A percentile compares a stretch with the other conserved stretches of the same genome.
phyloP scores from a whole-genome alignment of 2,113 vertebrate species.

The Physeter macrocephalus region DNA sequence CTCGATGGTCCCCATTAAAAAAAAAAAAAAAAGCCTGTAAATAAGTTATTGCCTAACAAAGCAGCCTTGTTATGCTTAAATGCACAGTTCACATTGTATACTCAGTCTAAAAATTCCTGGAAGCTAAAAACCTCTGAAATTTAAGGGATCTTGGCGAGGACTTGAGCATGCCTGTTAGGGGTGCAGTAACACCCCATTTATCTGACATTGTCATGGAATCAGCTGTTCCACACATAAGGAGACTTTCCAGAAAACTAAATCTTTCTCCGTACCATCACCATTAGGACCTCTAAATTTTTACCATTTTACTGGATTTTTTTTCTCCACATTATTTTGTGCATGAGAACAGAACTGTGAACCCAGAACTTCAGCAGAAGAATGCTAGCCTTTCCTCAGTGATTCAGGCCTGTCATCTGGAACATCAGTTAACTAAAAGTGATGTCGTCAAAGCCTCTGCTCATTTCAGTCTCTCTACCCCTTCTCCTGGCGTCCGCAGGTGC shows the following conservation, averaged over 20 bases:
- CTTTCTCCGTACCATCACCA: not conserved
- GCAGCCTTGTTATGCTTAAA: not conserved
- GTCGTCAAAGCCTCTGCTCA: not conserved
- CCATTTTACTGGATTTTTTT: not conserved
- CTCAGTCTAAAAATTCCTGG: not conserved
- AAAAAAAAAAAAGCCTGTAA: not conserved
- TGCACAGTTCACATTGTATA: not conserved
- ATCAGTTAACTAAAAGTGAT: no score
- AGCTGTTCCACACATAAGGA: not conserved
- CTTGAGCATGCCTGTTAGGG: rapidly evolving
- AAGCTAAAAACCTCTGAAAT: not conserved
- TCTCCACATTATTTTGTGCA: not conserved
- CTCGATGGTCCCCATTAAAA: rapidly evolving
- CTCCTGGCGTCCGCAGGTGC: not conserved
- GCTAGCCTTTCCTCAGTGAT: not conserved
- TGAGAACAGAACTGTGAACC: not conserved
- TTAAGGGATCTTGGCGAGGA: no score
- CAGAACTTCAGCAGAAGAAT: not conserved
- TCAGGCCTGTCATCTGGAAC: rapidly evolving
- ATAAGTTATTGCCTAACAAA: not conserved
- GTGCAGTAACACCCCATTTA: rapidly evolving
- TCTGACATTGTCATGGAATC: not conserved
- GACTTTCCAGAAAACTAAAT: not conserved
- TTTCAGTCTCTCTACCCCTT: no score
- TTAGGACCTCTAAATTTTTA: not conserved